Conservation (phyloP, 2,797 vertebrate genomes). For the Chlorospingus flavigularis region DNA sequence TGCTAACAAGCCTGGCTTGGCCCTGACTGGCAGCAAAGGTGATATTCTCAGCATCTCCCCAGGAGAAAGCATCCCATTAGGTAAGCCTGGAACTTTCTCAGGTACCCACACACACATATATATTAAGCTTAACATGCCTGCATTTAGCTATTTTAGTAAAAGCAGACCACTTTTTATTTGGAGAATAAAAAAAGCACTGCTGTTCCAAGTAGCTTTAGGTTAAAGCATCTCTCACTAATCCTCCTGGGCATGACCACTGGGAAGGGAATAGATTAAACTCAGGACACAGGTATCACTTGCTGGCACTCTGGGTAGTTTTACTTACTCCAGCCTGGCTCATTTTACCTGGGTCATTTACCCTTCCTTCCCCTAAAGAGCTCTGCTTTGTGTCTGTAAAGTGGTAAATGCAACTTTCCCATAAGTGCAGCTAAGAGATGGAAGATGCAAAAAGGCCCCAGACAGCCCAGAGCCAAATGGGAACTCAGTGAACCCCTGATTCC, state of each 20-base stretch:
- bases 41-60: neutral
- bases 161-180: neutral
- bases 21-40: neutral
- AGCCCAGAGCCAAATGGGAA: neutral
- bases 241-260: neutral
- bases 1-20: conserved; percentile 17
- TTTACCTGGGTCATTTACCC: neutral
- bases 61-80: too few species aligned
- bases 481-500: neutral
- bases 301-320: neutral
- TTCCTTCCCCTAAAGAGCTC: neutral
- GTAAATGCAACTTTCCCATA: rapidly evolving
- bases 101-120: neutral
- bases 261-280: neutral
- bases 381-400: neutral
- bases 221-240: neutral
- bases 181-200: neutral
- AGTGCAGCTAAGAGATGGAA: neutral
- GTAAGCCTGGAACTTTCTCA: too few species aligned
- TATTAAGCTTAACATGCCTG: neutral
- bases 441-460: neutral
- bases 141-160: neutral
- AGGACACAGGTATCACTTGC: neutral
- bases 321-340: neutral
- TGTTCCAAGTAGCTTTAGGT: neutral